Evolutionary conservation across 2,888 invertebrate genomes (phyloP).

Genomic region (Nymphalis polychloros): DNA sequence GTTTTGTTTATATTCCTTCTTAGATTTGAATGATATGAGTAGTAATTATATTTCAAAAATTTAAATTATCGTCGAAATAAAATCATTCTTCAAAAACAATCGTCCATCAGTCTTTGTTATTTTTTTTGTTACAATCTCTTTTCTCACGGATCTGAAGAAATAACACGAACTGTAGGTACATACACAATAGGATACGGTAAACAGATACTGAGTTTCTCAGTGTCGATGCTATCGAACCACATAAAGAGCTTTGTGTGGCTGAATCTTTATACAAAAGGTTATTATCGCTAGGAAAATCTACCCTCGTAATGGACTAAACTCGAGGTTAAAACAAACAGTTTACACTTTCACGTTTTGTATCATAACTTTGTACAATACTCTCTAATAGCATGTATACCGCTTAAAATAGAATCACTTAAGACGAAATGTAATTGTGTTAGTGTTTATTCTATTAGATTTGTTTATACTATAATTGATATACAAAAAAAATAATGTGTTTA

Average conservation of each 20-base stretch:
- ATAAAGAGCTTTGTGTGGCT: constrained; percentile 41
- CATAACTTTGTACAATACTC: constrained; percentile 13
- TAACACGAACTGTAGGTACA: constrained; percentile 38
- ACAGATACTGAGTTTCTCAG: constrained; percentile 44
- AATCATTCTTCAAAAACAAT: constrained; percentile 38
- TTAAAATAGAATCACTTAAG: constrained; percentile 11
- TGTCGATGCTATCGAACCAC: constrained; percentile 45
- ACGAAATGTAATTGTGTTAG: not conserved
- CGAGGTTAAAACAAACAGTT: constrained; percentile 22
- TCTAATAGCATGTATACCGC: constrained; percentile 1
- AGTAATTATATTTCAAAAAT: not conserved
- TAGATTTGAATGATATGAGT: too few relatives aligned
- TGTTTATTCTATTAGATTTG: not conserved
- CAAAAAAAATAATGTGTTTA: not conserved
- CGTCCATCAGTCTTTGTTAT: constrained; percentile 48
- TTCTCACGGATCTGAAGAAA: constrained; percentile 46
- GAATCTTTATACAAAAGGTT: constrained; percentile 41
- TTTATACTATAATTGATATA: not conserved
- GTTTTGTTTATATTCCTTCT: too few relatives aligned
- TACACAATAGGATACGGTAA: constrained; percentile 44
- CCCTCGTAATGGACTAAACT: constrained; percentile 18
- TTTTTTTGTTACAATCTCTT: constrained; percentile 46
- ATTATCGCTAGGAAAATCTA: constrained; percentile 31
- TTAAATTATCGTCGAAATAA: constrained; percentile 3
- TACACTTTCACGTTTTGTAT: constrained; percentile 24